Evolutionary conservation across 1,140 invertebrate species (phyloP), one percentile per base, ranked within the genome.

Genomic region (Caenorhabditis elegans): DNA sequence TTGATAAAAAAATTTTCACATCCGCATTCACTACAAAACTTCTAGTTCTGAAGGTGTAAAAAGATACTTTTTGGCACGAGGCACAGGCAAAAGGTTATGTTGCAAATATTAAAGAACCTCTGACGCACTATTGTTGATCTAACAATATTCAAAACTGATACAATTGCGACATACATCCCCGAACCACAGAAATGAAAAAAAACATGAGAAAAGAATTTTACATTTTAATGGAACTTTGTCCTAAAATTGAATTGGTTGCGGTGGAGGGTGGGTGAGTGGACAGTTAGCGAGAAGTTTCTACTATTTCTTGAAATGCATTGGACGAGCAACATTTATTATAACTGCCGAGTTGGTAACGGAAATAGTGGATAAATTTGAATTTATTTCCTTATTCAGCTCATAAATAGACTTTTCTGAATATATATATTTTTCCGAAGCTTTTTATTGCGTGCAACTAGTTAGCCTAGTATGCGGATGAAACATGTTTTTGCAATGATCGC

Each of bases 181-280:
- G n/a, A n/a, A n/a, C n/a, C n/a, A n/a, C n/a, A 24, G 5, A 53
- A 53, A 6, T 26, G 4, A 48, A 11, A 48, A 48, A 3, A 48
- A n/a, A 48, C 47, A 0, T n/a, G 47, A 48, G n/a, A n/a, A 8
- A 43, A 43, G 15, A 43, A 15, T 43, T 43, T 53, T 53, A n/a
- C 47, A n/a, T 48, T 53, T 53, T 53, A 53, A 53, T 53, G 51
- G 51, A 53, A 53, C 51, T n/a, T 53, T 26, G 51, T 24, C 51
- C 51, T 28, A n/a, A 53, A 53, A 53, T 53, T 5, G 51, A 53
- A 53, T 53, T 53, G 19, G 8, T 53, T 5, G 24, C 24, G 51
- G 51, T 53, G 22, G 8, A 43, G 24, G 24, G 47, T 48, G 47
- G 47, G 17, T 26, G 51, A 26, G n/a, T 53, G 51, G 51, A 53